phyloP scores from a whole-genome alignment of 2,888 invertebrate species.

The Resseliella maxima region DNA sequence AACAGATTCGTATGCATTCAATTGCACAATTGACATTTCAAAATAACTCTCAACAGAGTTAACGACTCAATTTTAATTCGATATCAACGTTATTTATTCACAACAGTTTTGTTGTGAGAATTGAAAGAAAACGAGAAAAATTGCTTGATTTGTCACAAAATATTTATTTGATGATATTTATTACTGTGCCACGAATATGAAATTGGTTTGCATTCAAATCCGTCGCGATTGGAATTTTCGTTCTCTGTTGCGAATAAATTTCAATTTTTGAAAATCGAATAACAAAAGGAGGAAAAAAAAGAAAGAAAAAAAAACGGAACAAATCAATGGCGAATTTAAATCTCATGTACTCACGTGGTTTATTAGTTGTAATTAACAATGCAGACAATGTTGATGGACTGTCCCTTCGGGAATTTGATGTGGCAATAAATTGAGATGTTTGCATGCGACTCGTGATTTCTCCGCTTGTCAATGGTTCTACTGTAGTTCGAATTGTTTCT shows the following conservation, averaged over 20 bases:
- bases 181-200: neutral
- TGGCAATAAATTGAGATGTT: constrained; percentile 18
- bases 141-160: neutral
- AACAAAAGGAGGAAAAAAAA: neutral
- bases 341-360: constrained; percentile 39
- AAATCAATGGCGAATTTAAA: neutral
- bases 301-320: neutral
- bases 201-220: neutral
- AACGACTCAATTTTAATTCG: neutral
- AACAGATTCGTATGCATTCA: neutral
- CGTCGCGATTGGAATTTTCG: neutral
- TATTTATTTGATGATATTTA: too few relatives aligned
- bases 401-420: constrained; percentile 15
- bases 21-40: neutral
- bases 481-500: neutral
- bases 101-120: too few relatives aligned
- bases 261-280: too few relatives aligned
- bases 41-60: neutral
- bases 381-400: constrained; percentile 45
- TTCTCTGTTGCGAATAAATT: constrained; percentile 5
- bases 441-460: constrained; percentile 36
- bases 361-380: constrained; percentile 45
- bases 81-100: neutral
- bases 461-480: neutral
- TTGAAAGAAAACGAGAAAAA: neutral